Evolutionary conservation across 2,888 invertebrate species (phyloP), one percentile per base, ranked within the genome.

Genomic region (Selenia dentaria): DNA sequence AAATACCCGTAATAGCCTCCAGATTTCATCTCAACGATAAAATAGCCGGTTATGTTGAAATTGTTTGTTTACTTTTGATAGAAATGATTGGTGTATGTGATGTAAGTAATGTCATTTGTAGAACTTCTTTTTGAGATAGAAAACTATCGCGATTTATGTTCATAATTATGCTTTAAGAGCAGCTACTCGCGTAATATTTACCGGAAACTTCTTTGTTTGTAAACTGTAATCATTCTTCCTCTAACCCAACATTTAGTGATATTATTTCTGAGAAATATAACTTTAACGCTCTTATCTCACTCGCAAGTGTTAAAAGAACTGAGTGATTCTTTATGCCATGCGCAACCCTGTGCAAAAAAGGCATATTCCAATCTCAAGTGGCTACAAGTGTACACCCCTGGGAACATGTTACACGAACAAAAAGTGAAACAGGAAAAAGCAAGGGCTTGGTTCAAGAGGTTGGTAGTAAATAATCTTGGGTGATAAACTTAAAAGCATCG

Each of bases 401-500:
- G 54, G 74, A 79, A 79, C 62, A 62, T 53, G 47, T 40, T 29
- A 54, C 62, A 59, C 40, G 51, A 59, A 67, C 69, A 67, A 62
- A 60, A 65, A 63, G 64, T 16, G 54, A 57, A 65, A 67, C 64
- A 67, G 25, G 9, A 35, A 18, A 14, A 34, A 62, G 47, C 47
- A 22, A 48, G 59, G 60, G 59, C 57, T 54, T 59, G 57, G 62
- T 69, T 80, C 79, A 67, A 83, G 79, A 71, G 79, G 67, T 75
- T 77, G 77, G 78, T 77, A 81, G 83, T 83, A 86, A 84, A 85
- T 79, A 79, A 78, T 79, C 73, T 76, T 67, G 67, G 77, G 66
- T 67, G 84, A 88, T 85, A 86, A 82, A 71, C 72, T 75, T 87
- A 85, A 85, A 88, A 86, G 87, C 81, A 76, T 83, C 76, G 72